These are phyloP conservation scores for Euwallacea similis DNA, from an alignment of 1,140 invertebrate genomes.

Conservation along the genomic window DNA sequence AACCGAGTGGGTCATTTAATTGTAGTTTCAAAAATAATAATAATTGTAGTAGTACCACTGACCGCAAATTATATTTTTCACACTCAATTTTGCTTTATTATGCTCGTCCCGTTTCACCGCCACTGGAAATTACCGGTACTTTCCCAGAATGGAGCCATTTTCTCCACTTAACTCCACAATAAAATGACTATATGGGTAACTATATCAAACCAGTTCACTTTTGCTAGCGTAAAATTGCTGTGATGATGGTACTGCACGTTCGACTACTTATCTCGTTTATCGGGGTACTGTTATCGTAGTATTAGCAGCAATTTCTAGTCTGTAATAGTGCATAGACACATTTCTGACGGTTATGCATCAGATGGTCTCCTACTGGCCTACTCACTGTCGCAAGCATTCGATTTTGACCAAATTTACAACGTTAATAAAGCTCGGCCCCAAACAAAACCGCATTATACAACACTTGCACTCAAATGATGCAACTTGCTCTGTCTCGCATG, in stretches of 20 bases:
- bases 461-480: not conserved
- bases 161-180: not conserved
- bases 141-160: not conserved
- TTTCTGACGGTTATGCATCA: not conserved
- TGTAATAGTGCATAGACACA: not conserved
- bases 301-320: conserved; percentile 20
- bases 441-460: not conserved
- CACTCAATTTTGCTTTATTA: not conserved
- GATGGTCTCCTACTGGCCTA: not conserved
- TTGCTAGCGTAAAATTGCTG: conserved; percentile 23
- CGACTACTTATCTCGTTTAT: conserved; percentile 11
- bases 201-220: conserved; percentile 26
- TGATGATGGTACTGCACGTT: conserved; percentile 21
- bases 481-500: conserved; percentile 6
- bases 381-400: not conserved
- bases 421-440: not conserved
- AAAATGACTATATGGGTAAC: conserved; percentile 16
- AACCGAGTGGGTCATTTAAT: conserved; percentile 4
- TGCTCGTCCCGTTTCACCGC: not conserved
- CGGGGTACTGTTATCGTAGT: conserved; percentile 10
- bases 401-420: not conserved
- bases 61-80: not conserved
- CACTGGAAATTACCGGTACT: not conserved
- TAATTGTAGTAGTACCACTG: not conserved
- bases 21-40: not conserved